These are phyloP conservation scores for Tenthredo amoena DNA, from an alignment of 2,888 invertebrate species.

Conservation along the genomic window DNA sequence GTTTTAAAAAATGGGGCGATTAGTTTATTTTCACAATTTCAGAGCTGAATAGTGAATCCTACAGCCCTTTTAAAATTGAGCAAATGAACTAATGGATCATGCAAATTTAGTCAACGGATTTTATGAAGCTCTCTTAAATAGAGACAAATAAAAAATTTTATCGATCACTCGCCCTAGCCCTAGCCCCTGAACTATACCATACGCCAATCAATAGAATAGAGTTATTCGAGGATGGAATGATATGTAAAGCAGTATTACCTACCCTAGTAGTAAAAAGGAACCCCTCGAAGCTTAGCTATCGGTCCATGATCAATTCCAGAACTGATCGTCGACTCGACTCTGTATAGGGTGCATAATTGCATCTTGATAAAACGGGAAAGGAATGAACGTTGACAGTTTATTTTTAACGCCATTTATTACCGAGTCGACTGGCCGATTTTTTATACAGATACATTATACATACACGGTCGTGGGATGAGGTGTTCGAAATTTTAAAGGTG, in stretches of 20 bases:
- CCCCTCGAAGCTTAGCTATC: slow-evolving; percentile 50
- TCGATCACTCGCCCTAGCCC: background rate
- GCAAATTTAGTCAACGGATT: background rate
- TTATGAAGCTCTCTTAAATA: slow-evolving; percentile 4
- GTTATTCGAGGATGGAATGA: slow-evolving; percentile 52
- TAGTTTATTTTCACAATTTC: background rate
- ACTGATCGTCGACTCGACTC: slow-evolving; percentile 50
- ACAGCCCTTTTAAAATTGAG: background rate
- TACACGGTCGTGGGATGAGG: background rate
- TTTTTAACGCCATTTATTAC: slow-evolving; percentile 4
- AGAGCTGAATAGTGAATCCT: background rate
- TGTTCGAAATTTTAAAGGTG: background rate
- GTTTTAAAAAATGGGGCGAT: background rate
- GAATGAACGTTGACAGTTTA: slow-evolving; percentile 64
- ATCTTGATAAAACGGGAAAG: slow-evolving; percentile 75
- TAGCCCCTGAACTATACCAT: background rate
- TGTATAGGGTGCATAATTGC: slow-evolving; percentile 73
- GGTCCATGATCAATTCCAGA: slow-evolving; percentile 53
- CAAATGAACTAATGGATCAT: slow-evolving; percentile 1
- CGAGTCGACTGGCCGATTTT: background rate
- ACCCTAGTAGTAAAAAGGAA: slow-evolving; percentile 36
- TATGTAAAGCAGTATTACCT: slow-evolving; percentile 49
- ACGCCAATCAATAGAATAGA: slow-evolving; percentile 49
- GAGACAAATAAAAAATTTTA: background rate
- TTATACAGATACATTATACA: background rate